Percentiles rank a stretch among this genome's conserved stretches.
These are phyloP conservation scores for Anaspis maculata DNA, from an alignment of 2,888 invertebrate species.

Conservation along the genomic window DNA sequence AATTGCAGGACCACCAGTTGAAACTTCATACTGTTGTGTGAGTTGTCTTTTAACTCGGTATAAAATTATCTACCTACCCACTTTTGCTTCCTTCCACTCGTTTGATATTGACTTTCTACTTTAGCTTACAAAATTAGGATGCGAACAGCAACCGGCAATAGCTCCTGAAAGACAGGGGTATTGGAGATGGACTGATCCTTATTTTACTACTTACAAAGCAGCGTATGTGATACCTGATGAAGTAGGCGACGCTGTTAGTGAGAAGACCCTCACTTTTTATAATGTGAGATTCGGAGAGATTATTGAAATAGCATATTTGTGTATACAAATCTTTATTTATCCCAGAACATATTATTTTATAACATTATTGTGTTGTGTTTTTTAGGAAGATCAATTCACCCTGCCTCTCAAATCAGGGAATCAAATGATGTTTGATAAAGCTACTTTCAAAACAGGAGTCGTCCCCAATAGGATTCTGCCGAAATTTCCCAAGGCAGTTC, in stretches of 20 bases:
- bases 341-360: conserved; percentile 29
- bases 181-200: conserved; percentile 39
- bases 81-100: too few relatives aligned
- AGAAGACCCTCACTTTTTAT: conserved; percentile 39
- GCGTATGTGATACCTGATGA: conserved; percentile 25
- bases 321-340: too few relatives aligned
- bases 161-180: conserved; percentile 33
- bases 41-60: too few relatives aligned
- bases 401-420: conserved; percentile 23
- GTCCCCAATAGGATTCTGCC: conserved; percentile 25
- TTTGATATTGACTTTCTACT: too few relatives aligned
- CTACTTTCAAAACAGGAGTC: conserved; percentile 18
- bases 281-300: too few relatives aligned
- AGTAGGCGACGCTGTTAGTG: conserved; percentile 26
- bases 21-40: conserved; percentile 3
- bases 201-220: conserved; percentile 35
- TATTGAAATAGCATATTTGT: too few relatives aligned
- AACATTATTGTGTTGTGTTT: too few relatives aligned
- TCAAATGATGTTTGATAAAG: conserved; percentile 24
- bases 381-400: conserved; percentile 20
- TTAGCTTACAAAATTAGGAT: conserved; percentile 8
- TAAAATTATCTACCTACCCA: too few relatives aligned
- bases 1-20: not conserved
- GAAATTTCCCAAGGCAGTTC: conserved; percentile 23
- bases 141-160: conserved; percentile 33